phyloP scores from a whole-genome alignment of 2,888 invertebrate genomes.

The Galerucella nymphaeae region DNA sequence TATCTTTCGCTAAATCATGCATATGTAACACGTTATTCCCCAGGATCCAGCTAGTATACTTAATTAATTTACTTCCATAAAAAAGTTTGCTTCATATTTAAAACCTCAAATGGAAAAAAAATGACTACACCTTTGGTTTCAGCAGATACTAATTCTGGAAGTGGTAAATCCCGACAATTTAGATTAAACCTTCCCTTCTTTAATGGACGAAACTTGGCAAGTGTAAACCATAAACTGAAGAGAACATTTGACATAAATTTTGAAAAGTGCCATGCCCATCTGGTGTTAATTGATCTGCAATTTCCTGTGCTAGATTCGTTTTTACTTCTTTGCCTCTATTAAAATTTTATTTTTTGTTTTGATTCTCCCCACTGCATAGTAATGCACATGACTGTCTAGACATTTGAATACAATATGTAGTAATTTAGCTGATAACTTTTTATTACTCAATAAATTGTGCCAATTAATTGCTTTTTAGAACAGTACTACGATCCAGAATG shows the following conservation, averaged over 20 bases:
- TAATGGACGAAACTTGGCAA: conserved; percentile 9
- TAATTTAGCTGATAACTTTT: not conserved
- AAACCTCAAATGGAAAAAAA: not conserved
- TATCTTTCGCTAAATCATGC: too few species aligned
- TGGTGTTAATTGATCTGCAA: conserved; percentile 15
- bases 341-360: not conserved
- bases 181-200: conserved; percentile 10
- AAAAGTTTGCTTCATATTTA: not conserved
- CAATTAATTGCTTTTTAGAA: not conserved
- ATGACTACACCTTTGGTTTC: not conserved
- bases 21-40: not conserved
- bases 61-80: not conserved
- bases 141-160: conserved; percentile 5
- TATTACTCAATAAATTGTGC: not conserved
- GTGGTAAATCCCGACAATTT: conserved; percentile 12
- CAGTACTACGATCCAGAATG: not conserved
- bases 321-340: conserved; percentile 2
- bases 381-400: not conserved
- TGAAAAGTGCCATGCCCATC: conserved; percentile 21
- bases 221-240: conserved; percentile 7
- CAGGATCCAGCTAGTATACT: not conserved
- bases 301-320: conserved; percentile 11
- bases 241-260: conserved; percentile 20
- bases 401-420: not conserved
- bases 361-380: not conserved